Evolutionary conservation across 2,113 vertebrate genomes (phyloP), one percentile per base, ranked within the genome.

Genomic region (Limanda limanda): DNA sequence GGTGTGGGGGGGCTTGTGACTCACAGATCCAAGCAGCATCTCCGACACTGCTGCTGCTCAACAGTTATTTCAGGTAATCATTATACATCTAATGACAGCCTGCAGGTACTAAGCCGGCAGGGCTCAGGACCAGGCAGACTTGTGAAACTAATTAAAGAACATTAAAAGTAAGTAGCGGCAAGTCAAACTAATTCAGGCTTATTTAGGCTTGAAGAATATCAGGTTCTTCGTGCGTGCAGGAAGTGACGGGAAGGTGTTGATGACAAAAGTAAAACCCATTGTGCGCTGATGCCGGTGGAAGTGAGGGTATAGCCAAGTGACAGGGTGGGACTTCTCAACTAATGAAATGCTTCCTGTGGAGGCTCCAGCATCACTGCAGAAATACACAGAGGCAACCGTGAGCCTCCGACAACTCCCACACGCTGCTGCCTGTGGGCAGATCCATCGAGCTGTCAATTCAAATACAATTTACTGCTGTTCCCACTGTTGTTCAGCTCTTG

Each of bases 401-500:
- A 31, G 31, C 65, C 61, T 13, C 73, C 31, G 45, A 71, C 20
- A 58, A 65, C 68, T 62, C 79, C 61, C 68, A 78, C 63, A 65
- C 74, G 12, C 5, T 14, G 73, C 68, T 23, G 65, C 71, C 74
- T 60, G 84, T 78, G 37, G 76, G 84, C 68, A 58, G 74, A 83
- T 59, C 27, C 85, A 63, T 62, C 15, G n/a, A 71, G 80, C 71
- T 67, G 83, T 87, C 85, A 63, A 37, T 79, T 81, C 68, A 17
- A 64, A 57, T 60, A 4, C 59, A 35, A n/a, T 18, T 48, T 51
- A 11, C 65, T 11, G 54, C 54, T n/a, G 57, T 74, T 66, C 24
- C 54, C 45, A 13, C 48, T 21, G 8, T 55, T 47, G 37, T 67
- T 3, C 55, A 13, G 47, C 66, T 71, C 74, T 24, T n/a, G 12